A percentile compares a stretch with the other conserved stretches of the same genome.
phyloP scores from a whole-genome alignment of 1,140 invertebrate genomes.

The Harlomillsia oculata region DNA sequence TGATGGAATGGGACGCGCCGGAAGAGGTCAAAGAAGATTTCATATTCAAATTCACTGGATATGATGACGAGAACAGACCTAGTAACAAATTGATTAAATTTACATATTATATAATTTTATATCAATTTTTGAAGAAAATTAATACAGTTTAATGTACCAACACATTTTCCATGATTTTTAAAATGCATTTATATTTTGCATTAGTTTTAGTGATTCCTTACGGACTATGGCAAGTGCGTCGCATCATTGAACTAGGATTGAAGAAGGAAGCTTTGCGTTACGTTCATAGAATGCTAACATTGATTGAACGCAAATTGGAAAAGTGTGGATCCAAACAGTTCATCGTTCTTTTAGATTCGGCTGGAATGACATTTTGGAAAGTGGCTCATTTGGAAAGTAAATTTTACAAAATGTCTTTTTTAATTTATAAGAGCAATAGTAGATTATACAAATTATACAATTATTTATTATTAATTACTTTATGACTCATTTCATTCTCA shows the following conservation, averaged over 20 bases:
- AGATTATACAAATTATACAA: background rate
- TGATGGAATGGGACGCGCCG: conserved; percentile 56
- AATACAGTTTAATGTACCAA: too few species aligned
- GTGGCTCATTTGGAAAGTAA: conserved; percentile 25
- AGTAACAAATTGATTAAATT: background rate
- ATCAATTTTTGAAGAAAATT: too few species aligned
- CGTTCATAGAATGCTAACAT: conserved; percentile 10
- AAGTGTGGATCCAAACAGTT: conserved; percentile 12
- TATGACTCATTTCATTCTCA: conserved; percentile 3
- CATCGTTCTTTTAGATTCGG: conserved; percentile 14
- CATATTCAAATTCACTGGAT: conserved; percentile 64
- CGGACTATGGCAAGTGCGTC: conserved; percentile 17
- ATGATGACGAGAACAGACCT: conserved; percentile 75
- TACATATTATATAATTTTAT: too few species aligned
- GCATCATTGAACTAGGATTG: conserved; percentile 10
- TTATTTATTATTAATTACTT: background rate
- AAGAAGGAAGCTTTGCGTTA: conserved; percentile 11
- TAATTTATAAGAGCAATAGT: too few species aligned
- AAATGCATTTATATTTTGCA: background rate
- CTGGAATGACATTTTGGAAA: conserved; percentile 21
- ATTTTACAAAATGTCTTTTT: background rate
- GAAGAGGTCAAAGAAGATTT: conserved; percentile 60
- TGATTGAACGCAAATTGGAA: conserved; percentile 6
- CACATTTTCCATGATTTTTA: background rate
- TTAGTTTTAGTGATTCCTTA: conserved; percentile 18